phyloP scores from a whole-genome alignment of 1,140 invertebrate species.

The Sarcophaga peregrina region DNA sequence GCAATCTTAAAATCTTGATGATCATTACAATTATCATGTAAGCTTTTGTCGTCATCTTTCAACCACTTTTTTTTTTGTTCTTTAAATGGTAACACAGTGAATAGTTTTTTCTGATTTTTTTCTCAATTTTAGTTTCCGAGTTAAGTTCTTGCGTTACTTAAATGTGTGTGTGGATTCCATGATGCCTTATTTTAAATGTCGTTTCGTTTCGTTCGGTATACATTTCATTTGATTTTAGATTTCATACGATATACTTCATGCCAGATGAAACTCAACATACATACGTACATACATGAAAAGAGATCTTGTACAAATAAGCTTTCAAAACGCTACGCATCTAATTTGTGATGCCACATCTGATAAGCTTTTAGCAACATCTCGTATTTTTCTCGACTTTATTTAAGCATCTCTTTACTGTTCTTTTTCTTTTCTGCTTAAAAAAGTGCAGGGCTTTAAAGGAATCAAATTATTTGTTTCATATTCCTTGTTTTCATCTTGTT shows the following conservation, averaged over 20 bases:
- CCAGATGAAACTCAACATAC: neutral
- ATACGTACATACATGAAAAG: neutral
- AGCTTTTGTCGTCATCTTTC: slow-evolving; percentile 23
- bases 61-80: neutral
- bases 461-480: too few species aligned
- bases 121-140: too few species aligned
- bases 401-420: neutral
- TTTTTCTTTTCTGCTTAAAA: neutral
- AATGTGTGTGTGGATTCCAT: neutral
- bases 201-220: neutral
- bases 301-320: slow-evolving; percentile 25
- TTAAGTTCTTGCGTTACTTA: neutral
- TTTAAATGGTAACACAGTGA: slow-evolving; percentile 11
- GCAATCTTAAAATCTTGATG: slow-evolving; percentile 1
- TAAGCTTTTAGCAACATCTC: slow-evolving; percentile 12
- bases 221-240: neutral
- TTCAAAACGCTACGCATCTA: slow-evolving; percentile 26
- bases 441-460: neutral
- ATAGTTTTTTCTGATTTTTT: too few species aligned
- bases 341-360: slow-evolving; percentile 24
- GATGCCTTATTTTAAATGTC: slow-evolving; percentile 11
- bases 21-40: slow-evolving; percentile 27
- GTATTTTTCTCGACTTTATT: slow-evolving; percentile 2
- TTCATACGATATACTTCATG: neutral
- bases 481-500: too few species aligned